A percentile compares a stretch with the other conserved stretches of the same genome.
Evolutionary conservation across 2,113 vertebrate genomes (phyloP).

Genomic region (Brachionichthys hirsutus): DNA sequence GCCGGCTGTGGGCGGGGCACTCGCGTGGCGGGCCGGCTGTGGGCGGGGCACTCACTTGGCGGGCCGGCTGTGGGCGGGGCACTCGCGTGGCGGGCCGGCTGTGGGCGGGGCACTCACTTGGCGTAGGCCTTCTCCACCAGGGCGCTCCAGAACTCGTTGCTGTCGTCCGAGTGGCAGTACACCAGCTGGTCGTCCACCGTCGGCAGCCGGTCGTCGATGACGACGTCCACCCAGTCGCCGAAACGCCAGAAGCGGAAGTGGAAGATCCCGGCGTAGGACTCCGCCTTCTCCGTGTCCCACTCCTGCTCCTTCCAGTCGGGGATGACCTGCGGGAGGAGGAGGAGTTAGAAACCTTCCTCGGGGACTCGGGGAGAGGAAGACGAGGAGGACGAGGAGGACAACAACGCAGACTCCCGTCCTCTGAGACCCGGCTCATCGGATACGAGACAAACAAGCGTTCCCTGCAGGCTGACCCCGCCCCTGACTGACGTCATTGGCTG

Average conservation of each 20-base stretch:
- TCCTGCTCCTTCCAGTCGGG: conserved; percentile 98
- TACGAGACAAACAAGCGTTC: conserved; percentile 41
- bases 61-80: too few species aligned
- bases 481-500: conserved; percentile 38
- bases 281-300: conserved; percentile 87
- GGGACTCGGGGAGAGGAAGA: too few species aligned
- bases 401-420: too few species aligned
- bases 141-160: conserved; percentile 96
- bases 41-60: conserved; percentile 83
- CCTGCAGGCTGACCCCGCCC: conserved; percentile 30
- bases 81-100: too few species aligned
- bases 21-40: too few species aligned
- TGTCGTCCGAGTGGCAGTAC: conserved; percentile 97
- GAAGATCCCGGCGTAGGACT: conserved; percentile 89
- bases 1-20: too few species aligned
- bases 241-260: conserved; percentile 99
- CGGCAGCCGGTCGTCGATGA: conserved; percentile 93
- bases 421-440: too few species aligned
- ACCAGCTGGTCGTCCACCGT: conserved; percentile 92
- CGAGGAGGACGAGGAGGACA: too few species aligned
- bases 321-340: conserved; percentile 83
- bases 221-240: conserved; percentile 92
- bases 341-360: too few species aligned
- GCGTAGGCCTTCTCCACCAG: conserved; percentile 98
- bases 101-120: conserved; percentile 80